Evolutionary conservation across 1,140 invertebrate genomes (phyloP), one percentile per base, ranked within the genome.

Genomic region (Solenopsis fugax): DNA sequence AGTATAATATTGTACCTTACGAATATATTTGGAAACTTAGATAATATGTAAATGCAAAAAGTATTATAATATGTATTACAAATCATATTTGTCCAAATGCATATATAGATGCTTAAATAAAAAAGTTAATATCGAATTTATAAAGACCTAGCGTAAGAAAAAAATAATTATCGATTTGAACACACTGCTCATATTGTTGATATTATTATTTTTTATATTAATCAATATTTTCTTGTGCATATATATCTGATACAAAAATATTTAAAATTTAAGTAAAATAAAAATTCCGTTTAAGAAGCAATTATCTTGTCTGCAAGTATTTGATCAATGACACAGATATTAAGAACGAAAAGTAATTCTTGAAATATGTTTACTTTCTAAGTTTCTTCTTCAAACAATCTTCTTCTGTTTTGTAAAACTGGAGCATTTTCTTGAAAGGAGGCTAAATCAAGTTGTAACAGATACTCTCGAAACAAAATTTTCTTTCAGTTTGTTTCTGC

Each of bases 151-250:
- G 0, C 5, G 1, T 21, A 21, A 54, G 5, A 54, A 73, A 6
- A 4, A 67, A 71, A 56, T 67, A 56, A 73, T 54, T 24, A 58
- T 76, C 1, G 12, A 73, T 73, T 48, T 65, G 16, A 69, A 21
- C 4, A 2, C 2, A 65, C 2, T 67, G 34, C 37, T 67, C 2
- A 45, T 41, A 12, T 2, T 37, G n/a, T 24, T n/a, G 29, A 29
- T 2, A 29, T 29, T 29, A 29, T 29, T 29, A 29, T 29, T 29
- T 29, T 29, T 29, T 0, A 29, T 29, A 12, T 67, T 41, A 21
- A 45, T 69, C 24, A 21, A 24, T 7, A 34, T 24, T 56, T 56
- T 29, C 10, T 37, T 16, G 21, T 1, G n/a, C n/a, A n/a, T n/a
- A 16, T 24, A 21, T 48, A 7, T 29, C 10, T 24, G 21, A 62